phyloP scores from a whole-genome alignment of 2,113 vertebrate genomes.

The Misgurnus anguillicaudatus region DNA sequence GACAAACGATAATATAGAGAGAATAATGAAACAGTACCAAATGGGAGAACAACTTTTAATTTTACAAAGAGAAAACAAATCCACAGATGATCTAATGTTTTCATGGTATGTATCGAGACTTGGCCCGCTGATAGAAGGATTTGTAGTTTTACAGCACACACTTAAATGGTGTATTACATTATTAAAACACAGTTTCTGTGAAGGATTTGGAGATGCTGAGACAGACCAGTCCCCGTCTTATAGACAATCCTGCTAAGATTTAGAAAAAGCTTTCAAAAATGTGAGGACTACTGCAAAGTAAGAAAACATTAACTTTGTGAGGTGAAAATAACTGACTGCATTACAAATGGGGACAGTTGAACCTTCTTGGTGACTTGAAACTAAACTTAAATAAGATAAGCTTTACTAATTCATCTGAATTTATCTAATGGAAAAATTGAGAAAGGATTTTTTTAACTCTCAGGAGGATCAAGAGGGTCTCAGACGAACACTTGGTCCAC shows the following conservation, averaged over 20 bases:
- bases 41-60: background rate
- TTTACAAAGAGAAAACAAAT: background rate
- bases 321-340: no score
- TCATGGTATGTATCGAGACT: constrained; percentile 37
- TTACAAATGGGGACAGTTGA: constrained; percentile 4
- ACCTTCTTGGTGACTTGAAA: background rate
- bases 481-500: constrained; percentile 93
- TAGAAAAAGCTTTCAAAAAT: constrained; percentile 32
- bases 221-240: constrained; percentile 21
- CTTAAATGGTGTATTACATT: background rate
- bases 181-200: constrained; percentile 42
- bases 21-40: background rate
- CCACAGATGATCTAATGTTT: constrained; percentile 12
- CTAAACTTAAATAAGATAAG: constrained; percentile 13
- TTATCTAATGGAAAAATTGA: no score
- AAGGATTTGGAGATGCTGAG: constrained; percentile 47
- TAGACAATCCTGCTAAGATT: constrained; percentile 36
- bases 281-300: constrained; percentile 34
- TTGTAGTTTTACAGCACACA: constrained; percentile 14
- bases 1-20: no score
- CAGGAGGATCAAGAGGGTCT: constrained; percentile 91
- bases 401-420: background rate
- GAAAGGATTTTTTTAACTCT: background rate
- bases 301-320: constrained; percentile 45
- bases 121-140: constrained; percentile 41